Percentiles rank a stretch among this genome's conserved stretches.
phyloP scores from a whole-genome alignment of 2,113 vertebrate genomes.

The Acrocephalus arundinaceus region DNA sequence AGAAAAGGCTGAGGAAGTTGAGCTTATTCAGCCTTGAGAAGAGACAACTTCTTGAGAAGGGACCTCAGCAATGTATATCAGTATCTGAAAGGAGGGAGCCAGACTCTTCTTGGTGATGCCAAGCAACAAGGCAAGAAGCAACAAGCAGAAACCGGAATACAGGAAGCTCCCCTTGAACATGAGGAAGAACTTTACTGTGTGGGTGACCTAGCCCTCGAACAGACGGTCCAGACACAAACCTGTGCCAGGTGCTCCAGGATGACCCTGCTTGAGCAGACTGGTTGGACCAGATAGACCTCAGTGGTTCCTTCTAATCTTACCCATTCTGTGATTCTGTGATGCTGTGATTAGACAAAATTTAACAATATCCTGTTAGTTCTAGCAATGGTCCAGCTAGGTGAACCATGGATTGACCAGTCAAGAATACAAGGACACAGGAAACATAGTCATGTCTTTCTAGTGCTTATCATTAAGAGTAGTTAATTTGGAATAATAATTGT shows the following conservation, averaged over 20 bases:
- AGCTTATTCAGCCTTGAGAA: neutral
- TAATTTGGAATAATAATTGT: neutral
- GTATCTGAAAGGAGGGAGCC: neutral
- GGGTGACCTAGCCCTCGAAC: no score
- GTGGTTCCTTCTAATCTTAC: neutral
- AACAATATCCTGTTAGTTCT: neutral
- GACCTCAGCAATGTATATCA: no score
- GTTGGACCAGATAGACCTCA: neutral
- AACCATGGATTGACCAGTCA: neutral
- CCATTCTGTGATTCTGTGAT: neutral
- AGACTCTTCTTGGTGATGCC: neutral
- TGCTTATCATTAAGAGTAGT: neutral
- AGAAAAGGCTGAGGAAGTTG: neutral
- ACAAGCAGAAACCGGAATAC: neutral
- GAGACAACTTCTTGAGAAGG: neutral
- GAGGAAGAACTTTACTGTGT: neutral
- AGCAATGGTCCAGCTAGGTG: neutral
- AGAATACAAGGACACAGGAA: neutral
- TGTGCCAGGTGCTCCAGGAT: neutral
- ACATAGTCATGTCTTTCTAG: neutral
- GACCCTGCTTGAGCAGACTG: neutral
- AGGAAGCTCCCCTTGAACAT: no score
- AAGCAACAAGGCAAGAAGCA: neutral
- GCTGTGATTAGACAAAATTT: neutral
- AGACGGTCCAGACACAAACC: neutral